Evolutionary conservation across 1,140 invertebrate genomes (phyloP).

Genomic region (Druon quercuslanigerum): DNA sequence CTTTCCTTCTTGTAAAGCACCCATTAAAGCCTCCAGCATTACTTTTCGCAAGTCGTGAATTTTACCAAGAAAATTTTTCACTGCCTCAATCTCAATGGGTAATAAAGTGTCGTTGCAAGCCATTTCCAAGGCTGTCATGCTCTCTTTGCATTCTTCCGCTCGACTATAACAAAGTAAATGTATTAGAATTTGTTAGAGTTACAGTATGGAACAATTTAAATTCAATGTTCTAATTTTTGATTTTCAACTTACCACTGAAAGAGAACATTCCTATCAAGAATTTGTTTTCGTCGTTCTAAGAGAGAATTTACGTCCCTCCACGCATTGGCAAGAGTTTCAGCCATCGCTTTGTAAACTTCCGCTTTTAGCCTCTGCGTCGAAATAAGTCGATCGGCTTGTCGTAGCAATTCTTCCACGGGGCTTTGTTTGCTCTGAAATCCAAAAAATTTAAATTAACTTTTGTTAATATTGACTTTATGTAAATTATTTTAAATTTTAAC

Average conservation of each 20-base stretch:
- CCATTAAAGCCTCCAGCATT: slow-evolving; percentile 86
- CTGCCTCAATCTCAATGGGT: slow-evolving; percentile 82
- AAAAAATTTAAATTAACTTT: background rate
- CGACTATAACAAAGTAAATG: slow-evolving; percentile 72
- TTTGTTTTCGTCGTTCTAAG: slow-evolving; percentile 84
- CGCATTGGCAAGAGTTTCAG: slow-evolving; percentile 89
- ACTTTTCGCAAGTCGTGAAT: slow-evolving; percentile 81
- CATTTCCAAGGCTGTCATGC: slow-evolving; percentile 82
- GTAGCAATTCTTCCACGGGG: slow-evolving; percentile 91
- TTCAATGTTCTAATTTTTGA: background rate
- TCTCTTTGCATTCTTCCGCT: slow-evolving; percentile 82
- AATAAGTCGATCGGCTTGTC: slow-evolving; percentile 89
- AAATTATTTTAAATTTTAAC: too few relatives aligned
- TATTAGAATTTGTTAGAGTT: slow-evolving; percentile 12
- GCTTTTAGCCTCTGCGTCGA: slow-evolving; percentile 85
- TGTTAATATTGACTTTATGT: too few relatives aligned
- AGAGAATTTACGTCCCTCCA: slow-evolving; percentile 92
- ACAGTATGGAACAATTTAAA: background rate
- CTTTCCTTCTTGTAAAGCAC: slow-evolving; percentile 87
- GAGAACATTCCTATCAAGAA: slow-evolving; percentile 85
- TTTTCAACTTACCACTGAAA: slow-evolving; percentile 79
- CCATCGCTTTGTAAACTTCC: slow-evolving; percentile 93
- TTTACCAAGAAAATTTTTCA: slow-evolving; percentile 80
- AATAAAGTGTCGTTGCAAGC: slow-evolving; percentile 80
- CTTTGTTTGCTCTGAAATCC: slow-evolving; percentile 88